phyloP scores from a whole-genome alignment of 2,888 invertebrate genomes.

The Drosophila rubida region DNA sequence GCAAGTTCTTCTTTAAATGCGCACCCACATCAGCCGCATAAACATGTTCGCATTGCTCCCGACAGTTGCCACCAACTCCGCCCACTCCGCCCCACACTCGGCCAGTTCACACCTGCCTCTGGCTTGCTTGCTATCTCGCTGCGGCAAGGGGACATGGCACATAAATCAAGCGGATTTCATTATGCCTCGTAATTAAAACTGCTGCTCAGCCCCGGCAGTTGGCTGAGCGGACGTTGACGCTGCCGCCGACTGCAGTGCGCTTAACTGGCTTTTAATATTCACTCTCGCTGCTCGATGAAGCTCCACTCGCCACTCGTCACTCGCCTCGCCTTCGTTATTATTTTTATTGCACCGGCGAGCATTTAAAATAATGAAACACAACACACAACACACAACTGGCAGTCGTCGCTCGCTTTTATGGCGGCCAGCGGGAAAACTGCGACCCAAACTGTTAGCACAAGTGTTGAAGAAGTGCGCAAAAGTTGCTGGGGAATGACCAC shows the following conservation, averaged over 20 bases:
- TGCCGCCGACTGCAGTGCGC: background rate
- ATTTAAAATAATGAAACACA: slow-evolving; percentile 52
- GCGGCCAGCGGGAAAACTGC: background rate
- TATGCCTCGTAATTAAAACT: slow-evolving; percentile 63
- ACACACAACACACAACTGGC: background rate
- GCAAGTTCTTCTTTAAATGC: slow-evolving; percentile 30
- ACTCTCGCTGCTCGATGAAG: slow-evolving; percentile 6
- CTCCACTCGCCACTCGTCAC: slow-evolving; percentile 15
- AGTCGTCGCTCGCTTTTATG: slow-evolving; percentile 13
- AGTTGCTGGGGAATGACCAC: slow-evolving; percentile 1
- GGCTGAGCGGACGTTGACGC: background rate
- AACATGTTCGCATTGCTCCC: slow-evolving; percentile 43
- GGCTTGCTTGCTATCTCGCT: background rate
- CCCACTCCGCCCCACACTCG: too few species aligned
- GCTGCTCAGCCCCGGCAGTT: slow-evolving; percentile 22
- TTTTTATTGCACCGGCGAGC: slow-evolving; percentile 47
- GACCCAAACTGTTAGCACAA: background rate
- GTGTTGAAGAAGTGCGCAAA: background rate
- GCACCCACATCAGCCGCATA: slow-evolving; percentile 39
- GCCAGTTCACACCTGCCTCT: background rate
- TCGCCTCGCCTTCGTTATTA: slow-evolving; percentile 36
- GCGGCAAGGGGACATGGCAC: slow-evolving; percentile 6
- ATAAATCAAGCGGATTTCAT: slow-evolving; percentile 65
- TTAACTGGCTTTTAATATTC: slow-evolving; percentile 58
- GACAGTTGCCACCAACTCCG: slow-evolving; percentile 16